phyloP scores from a whole-genome alignment of 2,888 invertebrate species.

The Phaedon cochleariae region DNA sequence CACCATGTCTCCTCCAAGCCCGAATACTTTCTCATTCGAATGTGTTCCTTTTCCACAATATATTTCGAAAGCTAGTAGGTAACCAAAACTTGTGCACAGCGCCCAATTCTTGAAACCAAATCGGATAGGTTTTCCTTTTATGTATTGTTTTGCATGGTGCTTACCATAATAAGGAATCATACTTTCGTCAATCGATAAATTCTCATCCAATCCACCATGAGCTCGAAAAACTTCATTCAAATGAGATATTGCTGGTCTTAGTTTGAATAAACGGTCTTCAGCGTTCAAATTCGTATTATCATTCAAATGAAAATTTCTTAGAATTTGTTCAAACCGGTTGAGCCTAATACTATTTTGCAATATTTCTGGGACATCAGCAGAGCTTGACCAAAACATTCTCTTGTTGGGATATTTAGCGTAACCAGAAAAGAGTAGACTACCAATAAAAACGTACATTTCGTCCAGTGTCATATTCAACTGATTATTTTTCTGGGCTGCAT shows the following conservation, averaged over 20 bases:
- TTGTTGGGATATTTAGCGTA: not conserved
- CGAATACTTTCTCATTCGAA: not conserved
- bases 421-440: constrained; percentile 1
- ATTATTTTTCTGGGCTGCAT: not conserved
- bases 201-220: not conserved
- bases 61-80: not conserved
- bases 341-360: not conserved
- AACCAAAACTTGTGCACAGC: not conserved
- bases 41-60: not conserved
- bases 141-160: not conserved
- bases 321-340: constrained; percentile 1
- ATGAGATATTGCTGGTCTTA: no score
- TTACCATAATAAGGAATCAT: not conserved
- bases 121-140: constrained; percentile 14
- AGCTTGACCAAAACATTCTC: no score
- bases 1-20: no score
- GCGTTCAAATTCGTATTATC: not conserved
- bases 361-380: not conserved
- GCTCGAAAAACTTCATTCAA: constrained; percentile 5
- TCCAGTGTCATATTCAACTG: not conserved
- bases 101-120: not conserved
- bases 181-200: not conserved
- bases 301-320: not conserved
- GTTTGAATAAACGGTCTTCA: no score
- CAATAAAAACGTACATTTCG: no score